Evolutionary conservation across 2,888 invertebrate genomes (phyloP).

Genomic region (Parapristionchus giblindavisi): DNA sequence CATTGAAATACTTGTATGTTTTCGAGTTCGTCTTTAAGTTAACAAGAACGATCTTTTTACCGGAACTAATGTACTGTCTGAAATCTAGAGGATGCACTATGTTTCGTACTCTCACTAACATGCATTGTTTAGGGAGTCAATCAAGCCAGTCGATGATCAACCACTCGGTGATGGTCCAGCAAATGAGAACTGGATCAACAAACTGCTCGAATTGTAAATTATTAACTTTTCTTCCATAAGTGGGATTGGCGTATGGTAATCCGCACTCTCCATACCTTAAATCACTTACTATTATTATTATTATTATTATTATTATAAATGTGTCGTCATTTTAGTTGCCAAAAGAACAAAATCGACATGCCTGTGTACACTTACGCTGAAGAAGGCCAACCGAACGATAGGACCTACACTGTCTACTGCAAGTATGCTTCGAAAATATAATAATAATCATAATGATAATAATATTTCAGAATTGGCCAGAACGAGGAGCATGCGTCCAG

Average conservation of each 20-base stretch:
- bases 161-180: background rate
- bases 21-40: background rate
- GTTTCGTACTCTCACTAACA: background rate
- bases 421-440: conserved; percentile 76
- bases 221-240: background rate
- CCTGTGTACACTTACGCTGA: conserved; percentile 87
- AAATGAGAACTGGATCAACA: conserved; percentile 84
- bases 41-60: background rate
- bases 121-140: background rate
- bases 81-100: conserved; percentile 18
- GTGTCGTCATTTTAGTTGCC: background rate
- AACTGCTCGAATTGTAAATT: conserved; percentile 79
- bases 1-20: conserved; percentile 45
- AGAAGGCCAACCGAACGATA: conserved; percentile 89
- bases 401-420: conserved; percentile 91
- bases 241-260: background rate
- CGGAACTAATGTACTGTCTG: background rate
- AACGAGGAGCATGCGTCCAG: conserved; percentile 74
- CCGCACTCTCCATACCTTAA: no score
- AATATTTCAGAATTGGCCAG: conserved; percentile 40
- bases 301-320: background rate
- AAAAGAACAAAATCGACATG: conserved; percentile 83
- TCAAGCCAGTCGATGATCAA: conserved; percentile 6
- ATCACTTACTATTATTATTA: no score
- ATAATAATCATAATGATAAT: background rate